phyloP scores from a whole-genome alignment of 2,797 vertebrate genomes.

The Coranthus polyacanthus region DNA sequence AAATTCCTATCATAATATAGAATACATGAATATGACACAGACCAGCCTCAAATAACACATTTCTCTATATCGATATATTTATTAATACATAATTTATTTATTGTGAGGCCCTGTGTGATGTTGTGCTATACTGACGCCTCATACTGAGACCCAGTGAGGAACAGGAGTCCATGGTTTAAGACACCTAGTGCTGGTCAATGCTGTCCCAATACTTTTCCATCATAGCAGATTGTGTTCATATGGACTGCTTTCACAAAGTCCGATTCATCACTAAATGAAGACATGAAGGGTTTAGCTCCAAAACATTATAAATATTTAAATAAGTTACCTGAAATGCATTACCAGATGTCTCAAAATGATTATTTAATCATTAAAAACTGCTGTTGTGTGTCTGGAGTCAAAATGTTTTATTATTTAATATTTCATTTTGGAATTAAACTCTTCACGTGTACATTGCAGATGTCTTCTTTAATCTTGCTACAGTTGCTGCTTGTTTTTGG shows the following conservation, averaged over 20 bases:
- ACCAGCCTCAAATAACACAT: constrained; percentile 74
- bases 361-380: constrained; percentile 48
- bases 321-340: constrained; percentile 56
- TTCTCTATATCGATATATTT: constrained; percentile 72
- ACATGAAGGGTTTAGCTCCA: constrained; percentile 62
- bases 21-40: constrained; percentile 77
- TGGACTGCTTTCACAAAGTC: constrained; percentile 67
- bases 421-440: constrained; percentile 59
- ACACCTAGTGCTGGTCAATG: constrained; percentile 77
- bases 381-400: constrained; percentile 31
- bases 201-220: constrained; percentile 47
- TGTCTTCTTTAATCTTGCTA: constrained; percentile 54
- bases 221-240: constrained; percentile 74
- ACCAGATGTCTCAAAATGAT: constrained; percentile 55
- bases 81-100: constrained; percentile 65
- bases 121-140: constrained; percentile 74
- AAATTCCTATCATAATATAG: constrained; percentile 76
- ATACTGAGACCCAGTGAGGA: constrained; percentile 62
- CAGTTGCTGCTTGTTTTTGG: constrained; percentile 70
- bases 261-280: constrained; percentile 41
- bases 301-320: constrained; percentile 47
- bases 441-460: constrained; percentile 35
- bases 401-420: constrained; percentile 37
- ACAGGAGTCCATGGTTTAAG: constrained; percentile 70
- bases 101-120: constrained; percentile 77